Evolutionary conservation across 2,797 vertebrate genomes (phyloP).

Genomic region (Mus minutoides): DNA sequence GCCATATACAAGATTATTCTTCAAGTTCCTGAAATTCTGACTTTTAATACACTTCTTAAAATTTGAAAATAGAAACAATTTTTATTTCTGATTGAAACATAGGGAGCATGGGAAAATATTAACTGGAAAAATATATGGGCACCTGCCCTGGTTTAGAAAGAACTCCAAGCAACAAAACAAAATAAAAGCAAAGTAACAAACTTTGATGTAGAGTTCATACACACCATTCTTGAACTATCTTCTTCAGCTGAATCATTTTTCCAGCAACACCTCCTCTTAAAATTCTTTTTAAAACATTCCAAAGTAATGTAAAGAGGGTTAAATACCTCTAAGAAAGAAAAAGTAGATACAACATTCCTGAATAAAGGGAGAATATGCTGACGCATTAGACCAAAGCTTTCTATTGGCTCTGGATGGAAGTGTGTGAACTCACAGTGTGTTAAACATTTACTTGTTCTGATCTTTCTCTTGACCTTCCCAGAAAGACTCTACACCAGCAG

Average conservation of each 20-base stretch:
- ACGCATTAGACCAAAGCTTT: neutral
- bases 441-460: slow-evolving; percentile 1
- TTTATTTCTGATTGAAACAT: neutral
- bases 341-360: neutral
- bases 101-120: neutral
- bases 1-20: neutral
- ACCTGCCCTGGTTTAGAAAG: neutral
- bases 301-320: neutral
- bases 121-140: neutral
- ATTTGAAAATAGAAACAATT: neutral
- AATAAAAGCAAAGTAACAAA: no score
- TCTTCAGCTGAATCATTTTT: neutral
- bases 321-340: neutral
- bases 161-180: neutral
- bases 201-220: neutral
- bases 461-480: slow-evolving; percentile 9
- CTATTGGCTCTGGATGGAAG: neutral
- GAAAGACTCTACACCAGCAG: neutral
- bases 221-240: neutral
- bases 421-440: neutral
- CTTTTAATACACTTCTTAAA: neutral
- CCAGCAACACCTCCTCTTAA: neutral
- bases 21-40: neutral
- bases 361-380: neutral
- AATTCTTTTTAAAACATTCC: neutral